Evolutionary conservation across 2,888 invertebrate genomes (phyloP).

Genomic region (Dryomyza anilis): DNA sequence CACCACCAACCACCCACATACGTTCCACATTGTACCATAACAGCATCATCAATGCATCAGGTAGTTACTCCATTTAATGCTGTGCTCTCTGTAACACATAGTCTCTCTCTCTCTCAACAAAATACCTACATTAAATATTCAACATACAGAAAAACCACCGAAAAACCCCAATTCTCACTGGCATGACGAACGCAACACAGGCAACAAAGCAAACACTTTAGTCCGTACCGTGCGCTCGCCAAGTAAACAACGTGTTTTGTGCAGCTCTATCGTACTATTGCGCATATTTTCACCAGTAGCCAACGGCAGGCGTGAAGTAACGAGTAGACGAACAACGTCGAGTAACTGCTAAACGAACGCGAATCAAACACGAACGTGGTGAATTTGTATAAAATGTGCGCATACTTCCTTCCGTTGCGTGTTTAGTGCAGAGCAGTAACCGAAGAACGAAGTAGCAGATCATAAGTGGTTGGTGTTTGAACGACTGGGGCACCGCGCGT

Average conservation of each 20-base stretch:
- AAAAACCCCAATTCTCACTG: background rate
- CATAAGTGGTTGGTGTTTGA: no score
- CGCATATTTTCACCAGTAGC: no score
- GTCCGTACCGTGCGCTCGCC: constrained; percentile 9
- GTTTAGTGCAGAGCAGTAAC: background rate
- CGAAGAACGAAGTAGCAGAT: background rate
- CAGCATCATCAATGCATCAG: background rate
- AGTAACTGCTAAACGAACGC: no score
- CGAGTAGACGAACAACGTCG: no score
- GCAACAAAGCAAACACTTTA: background rate
- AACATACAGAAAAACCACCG: no score
- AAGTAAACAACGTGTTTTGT: constrained; percentile 2
- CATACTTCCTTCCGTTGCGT: background rate
- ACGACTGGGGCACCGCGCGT: no score
- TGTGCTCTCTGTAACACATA: background rate
- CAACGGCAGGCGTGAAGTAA: no score
- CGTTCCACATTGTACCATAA: background rate
- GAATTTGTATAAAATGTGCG: constrained; percentile 4
- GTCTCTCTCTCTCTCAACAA: background rate
- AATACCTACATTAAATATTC: no score
- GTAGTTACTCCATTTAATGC: no score
- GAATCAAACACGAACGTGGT: constrained; percentile 13
- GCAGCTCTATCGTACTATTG: background rate
- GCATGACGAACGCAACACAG: background rate
- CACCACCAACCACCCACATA: background rate